These are phyloP conservation scores for Ormyrus pomaceus DNA, from an alignment of 2,888 invertebrate species.

Conservation along the genomic window DNA sequence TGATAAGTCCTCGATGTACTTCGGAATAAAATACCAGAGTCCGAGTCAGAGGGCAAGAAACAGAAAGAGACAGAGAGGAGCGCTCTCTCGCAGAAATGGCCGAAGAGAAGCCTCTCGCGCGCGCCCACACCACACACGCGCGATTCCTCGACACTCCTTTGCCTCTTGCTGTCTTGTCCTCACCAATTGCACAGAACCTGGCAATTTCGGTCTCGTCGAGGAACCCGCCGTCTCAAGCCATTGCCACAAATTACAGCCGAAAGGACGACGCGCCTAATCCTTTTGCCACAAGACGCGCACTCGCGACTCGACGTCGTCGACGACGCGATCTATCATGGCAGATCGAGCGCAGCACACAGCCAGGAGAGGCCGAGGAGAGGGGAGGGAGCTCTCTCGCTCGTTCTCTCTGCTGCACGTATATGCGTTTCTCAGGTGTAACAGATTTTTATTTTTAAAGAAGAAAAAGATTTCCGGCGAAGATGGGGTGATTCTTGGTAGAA, in stretches of 20 bases:
- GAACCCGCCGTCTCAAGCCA: too few relatives aligned
- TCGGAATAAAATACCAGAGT: too few relatives aligned
- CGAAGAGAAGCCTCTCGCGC: slow-evolving; percentile 37
- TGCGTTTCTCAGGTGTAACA: slow-evolving; percentile 23
- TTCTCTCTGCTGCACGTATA: neutral
- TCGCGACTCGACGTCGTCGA: slow-evolving; percentile 63
- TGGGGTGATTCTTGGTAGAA: too few relatives aligned
- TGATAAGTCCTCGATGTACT: neutral
- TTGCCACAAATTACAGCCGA: too few relatives aligned
- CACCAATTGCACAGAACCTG: too few relatives aligned
- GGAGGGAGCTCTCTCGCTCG: neutral
- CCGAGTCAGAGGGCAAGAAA: neutral
- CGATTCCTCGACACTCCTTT: too few relatives aligned
- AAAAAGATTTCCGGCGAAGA: neutral
- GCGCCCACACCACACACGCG: slow-evolving; percentile 7
- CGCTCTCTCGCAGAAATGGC: slow-evolving; percentile 60
- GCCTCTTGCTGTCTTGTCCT: too few relatives aligned
- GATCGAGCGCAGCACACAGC: slow-evolving; percentile 65
- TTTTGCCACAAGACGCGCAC: slow-evolving; percentile 47
- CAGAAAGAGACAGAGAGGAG: slow-evolving; percentile 28
- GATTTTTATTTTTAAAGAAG: neutral
- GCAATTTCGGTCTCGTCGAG: too few relatives aligned
- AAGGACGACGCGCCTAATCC: too few relatives aligned
- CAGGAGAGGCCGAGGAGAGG: slow-evolving; percentile 50
- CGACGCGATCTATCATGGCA: slow-evolving; percentile 74